Base-by-base conservation (phyloP, 2,113 vertebrate genomes). In the Fulmarus glacialis region DNA sequence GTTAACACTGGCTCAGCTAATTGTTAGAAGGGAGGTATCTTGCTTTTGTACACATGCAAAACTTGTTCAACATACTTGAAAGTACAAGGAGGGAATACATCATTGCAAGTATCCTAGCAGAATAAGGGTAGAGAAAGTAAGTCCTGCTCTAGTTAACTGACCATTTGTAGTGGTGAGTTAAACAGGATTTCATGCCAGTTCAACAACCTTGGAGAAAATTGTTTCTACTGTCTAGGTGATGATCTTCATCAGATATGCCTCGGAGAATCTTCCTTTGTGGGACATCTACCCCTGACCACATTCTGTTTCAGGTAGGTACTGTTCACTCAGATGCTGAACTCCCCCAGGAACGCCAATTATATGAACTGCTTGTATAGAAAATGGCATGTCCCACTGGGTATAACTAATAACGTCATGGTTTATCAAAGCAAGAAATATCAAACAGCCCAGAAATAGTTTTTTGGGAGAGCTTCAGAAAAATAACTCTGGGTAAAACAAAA, bases 241-340 rank as follows among this genome's bases (percentile, higher is more conserved):
- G 27, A 38, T 52, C 13, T 62, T 75, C 17, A n/a, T 38, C 29
- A 71, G 30, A 56, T 15, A 62, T 0, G 0, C 23, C 45, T 66
- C 7, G 3, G 23, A 52, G 3, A 89, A n/a, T 83, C 26, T 79
- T 79, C 26, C 9, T 34, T 75, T 58, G 21, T 14, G 22, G 24
- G 40, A 45, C 11, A 14, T 26, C 22, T 32, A 47, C 12, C 23
- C 21, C 26, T 0, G 0, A 30, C 19, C 22, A 56, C 2, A 2
- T 38, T 75, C 9, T 87, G 8, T 58, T 80, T 66, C 77, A 62
- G 36, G 34, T 27, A 66, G 8, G 6, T 79, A 24, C 42, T 38
- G 34, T 38, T 95, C 36, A n/a, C 26, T 82, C 60, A 62, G 45
- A 62, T 2, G 6, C 20, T 55, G 47, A 91, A 38, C 17, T 89